phyloP scores from a whole-genome alignment of 2,113 vertebrate genomes.

The Crotalus helleri region DNA sequence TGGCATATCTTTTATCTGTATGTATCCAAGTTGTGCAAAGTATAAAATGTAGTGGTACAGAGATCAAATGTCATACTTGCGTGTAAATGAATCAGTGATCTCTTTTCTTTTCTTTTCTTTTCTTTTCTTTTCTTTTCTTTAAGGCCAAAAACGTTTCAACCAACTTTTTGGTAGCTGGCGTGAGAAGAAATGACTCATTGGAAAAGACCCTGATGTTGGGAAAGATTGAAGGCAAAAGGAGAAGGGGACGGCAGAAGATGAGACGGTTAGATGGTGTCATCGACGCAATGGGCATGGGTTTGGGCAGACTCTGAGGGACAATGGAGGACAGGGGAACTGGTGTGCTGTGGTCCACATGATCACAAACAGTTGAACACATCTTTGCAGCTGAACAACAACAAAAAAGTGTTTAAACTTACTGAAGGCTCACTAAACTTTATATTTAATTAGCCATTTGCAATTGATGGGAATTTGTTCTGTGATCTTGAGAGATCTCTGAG shows the following conservation, averaged over 20 bases:
- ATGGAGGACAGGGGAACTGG: not conserved
- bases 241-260: not conserved
- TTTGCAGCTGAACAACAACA: not conserved
- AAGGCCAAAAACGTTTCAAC: not conserved
- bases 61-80: not conserved
- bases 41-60: not conserved
- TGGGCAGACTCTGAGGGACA: not conserved
- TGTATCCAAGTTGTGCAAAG: not conserved
- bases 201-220: not conserved
- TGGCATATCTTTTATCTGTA: not conserved
- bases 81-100: not conserved
- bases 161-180: not conserved
- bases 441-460: not conserved
- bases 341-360: not conserved
- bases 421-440: not conserved
- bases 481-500: not conserved
- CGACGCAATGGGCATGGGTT: not conserved
- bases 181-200: not conserved
- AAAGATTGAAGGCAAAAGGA: not conserved
- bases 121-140: no score
- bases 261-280: not conserved
- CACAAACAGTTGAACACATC: no score
- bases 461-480: not conserved
- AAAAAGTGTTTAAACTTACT: not conserved
- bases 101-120: not conserved